Conservation (phyloP, 2,113 vertebrate species). For the Oxygymnocypris stewartii region DNA sequence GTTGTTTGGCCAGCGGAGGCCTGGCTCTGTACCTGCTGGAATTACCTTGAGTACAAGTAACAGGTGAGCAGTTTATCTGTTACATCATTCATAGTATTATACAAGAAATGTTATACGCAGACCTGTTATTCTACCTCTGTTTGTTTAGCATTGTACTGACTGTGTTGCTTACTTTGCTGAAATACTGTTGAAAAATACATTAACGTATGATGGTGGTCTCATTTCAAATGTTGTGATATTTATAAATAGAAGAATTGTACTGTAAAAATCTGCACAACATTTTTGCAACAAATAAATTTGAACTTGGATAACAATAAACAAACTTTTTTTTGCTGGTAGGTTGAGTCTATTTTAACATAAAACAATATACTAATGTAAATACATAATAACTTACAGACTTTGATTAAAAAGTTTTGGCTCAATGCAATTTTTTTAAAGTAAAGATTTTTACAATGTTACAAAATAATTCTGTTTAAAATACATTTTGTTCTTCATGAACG, state of each 20-base stretch:
- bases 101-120: background rate
- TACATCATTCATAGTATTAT: background rate
- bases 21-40: slow-evolving; percentile 59
- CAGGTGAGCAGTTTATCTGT: slow-evolving; percentile 8
- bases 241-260: background rate
- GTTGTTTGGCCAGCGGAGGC: slow-evolving; percentile 74
- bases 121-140: background rate
- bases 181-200: background rate
- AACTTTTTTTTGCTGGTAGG: background rate
- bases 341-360: background rate
- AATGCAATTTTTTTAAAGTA: background rate
- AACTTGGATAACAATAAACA: background rate
- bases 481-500: too few relatives aligned
- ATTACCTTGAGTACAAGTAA: background rate
- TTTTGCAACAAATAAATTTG: background rate
- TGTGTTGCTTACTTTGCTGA: background rate
- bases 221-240: background rate
- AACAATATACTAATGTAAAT: background rate
- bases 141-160: background rate
- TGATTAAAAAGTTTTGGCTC: background rate
- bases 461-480: background rate
- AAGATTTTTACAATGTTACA: background rate
- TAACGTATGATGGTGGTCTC: background rate
- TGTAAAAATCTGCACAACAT: background rate
- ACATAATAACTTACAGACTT: background rate